Evolutionary conservation across 2,113 vertebrate species (phyloP), one percentile per base, ranked within the genome.

Genomic region (Gymnarchus niloticus): DNA sequence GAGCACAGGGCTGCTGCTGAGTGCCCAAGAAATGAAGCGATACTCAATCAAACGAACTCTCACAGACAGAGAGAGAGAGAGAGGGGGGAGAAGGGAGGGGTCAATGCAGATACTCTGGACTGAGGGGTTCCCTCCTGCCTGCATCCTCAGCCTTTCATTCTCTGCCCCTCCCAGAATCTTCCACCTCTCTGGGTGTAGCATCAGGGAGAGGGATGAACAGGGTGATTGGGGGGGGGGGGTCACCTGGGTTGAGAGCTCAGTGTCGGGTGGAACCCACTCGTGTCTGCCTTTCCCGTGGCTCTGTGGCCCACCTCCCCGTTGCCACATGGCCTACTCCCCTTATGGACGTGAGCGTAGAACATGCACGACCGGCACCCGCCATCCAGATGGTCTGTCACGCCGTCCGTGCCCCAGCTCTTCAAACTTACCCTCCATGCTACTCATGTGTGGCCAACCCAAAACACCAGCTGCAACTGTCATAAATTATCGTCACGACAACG

Each of bases 1-100:
- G 59, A 81, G 85, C 46, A 87, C 87, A 81, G 57, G 90, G 87
- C 87, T 92, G 86, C 84, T 92, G 93, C 92, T 92, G 90, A 93
- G 88, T 85, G 37, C 87, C 89, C 88, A 88, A 86, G 88, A 90
- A 92, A 88, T 89, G 59, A 93, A 91, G 91, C 91, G 90, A 90
- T 90, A 88, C 89, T 92, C 91, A 89, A 89, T 93, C 92, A 93
- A 90, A 86, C 49, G 84, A 91, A 88, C 89, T 89, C 88, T 85
- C 89, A 82, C 65, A 54, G 84, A 86, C 86, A 56, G 85, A 83
- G 84, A 85, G 69, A 83, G 86, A 77, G 44, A 17, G 25, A 12
- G 56, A 23, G 61, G 41, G 57, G 65, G 61, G 25, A 54, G 84
- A 84, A 88, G 89, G 88, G 88, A 88, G 89, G 87, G 88, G 89